Base-by-base conservation (phyloP, 2,888 invertebrate species). In the Hyles lineata region DNA sequence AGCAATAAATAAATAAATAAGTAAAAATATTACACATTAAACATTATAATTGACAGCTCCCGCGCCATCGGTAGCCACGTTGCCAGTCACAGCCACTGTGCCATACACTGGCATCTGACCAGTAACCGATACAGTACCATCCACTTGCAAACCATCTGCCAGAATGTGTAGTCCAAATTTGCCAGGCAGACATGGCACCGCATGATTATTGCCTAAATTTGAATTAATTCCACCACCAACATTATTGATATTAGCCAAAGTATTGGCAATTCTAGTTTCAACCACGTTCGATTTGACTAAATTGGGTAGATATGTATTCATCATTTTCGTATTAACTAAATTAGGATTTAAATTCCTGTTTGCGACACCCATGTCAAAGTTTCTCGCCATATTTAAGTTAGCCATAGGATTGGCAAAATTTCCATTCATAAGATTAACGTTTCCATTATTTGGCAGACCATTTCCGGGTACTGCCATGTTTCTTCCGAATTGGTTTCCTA, bases 71-170 rank as follows among this genome's bases (percentile, higher is more conserved):
- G 87, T 84, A 2, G 89, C 89, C 59, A 92, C 63, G 43, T 83
- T 82, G 0, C 91, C 92, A 73, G 85, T 87, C 0, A 92, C 69
- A 2, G 82, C 78, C 0, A 92, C 90, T 5, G 86, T 81, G 15
- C 89, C 89, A 72, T 82, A 83, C 21, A 92, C 83, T 17, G 92
- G 92, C 80, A 92, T 81, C 55, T 80, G 85, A 0, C 92, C 92
- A 77, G 79, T 82, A 0, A 92, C 88, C 4, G 84, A 80, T 0
- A 92, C 86, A 1, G 79, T 78, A 0, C 92, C 92, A n/a, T 81
- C 82, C 0, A 92, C 85, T 80, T 91, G 82, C 15, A 92, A 77
- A 5, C 85, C 88, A 74, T 91, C 90, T 0, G 90, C 85, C 21
- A 83, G 71, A 17, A 92, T 78, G 55, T 85, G 84, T 0, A 92